Percentiles rank a stretch among this genome's conserved stretches.
Evolutionary conservation across 2,888 invertebrate genomes (phyloP).

Genomic region (Nymphalis c-album): DNA sequence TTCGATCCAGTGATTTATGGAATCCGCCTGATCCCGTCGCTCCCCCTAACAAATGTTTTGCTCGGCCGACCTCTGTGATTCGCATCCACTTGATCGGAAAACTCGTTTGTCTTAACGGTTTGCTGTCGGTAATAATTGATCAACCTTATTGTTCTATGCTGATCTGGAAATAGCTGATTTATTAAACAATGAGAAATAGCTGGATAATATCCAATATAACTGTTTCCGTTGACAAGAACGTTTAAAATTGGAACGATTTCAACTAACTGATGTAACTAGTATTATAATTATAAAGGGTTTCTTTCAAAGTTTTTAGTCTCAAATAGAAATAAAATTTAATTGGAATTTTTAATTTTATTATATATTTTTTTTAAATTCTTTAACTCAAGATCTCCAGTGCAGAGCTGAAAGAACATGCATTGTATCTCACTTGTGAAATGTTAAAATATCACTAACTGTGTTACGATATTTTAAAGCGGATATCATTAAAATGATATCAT

Average conservation of each 20-base stretch:
- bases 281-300: no score
- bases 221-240: not conserved
- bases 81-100: conserved; percentile 25
- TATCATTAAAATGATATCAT: no score
- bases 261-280: not conserved
- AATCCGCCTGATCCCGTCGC: conserved; percentile 27
- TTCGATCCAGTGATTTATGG: conserved; percentile 40
- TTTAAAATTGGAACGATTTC: not conserved
- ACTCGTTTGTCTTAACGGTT: conserved; percentile 25
- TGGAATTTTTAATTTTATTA: no score
- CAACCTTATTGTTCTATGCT: not conserved
- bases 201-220: not conserved
- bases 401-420: no score
- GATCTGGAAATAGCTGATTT: conserved; percentile 9
- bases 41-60: conserved; percentile 37
- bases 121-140: conserved; percentile 24
- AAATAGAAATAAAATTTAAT: no score
- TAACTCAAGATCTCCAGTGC: no score
- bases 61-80: conserved; percentile 32
- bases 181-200: conserved; percentile 8
- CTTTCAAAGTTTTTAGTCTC: no score
- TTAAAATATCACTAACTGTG: no score
- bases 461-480: no score
- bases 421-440: no score
- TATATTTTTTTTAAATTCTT: no score